Conservation (phyloP, 2,113 vertebrate species). For the Bagarius yarrelli region DNA sequence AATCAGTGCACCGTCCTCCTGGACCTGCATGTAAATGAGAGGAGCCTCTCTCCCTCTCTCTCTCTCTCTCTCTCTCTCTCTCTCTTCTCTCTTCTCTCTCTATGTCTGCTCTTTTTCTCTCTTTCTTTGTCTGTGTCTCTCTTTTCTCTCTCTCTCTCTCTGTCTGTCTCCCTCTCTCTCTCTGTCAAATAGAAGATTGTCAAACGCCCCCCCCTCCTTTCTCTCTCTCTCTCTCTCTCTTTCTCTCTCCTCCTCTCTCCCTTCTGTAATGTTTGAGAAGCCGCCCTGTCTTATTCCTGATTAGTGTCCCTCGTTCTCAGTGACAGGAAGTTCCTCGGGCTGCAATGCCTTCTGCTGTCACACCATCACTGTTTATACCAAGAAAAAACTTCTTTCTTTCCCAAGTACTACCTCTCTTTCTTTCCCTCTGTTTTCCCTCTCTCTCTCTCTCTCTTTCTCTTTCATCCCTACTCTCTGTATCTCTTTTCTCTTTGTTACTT, state of each 20-base stretch:
- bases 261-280: constrained; percentile 64
- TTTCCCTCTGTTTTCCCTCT: constrained; percentile 17
- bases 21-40: constrained; percentile 79
- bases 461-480: constrained; percentile 44
- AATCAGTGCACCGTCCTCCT: constrained; percentile 65
- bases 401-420: constrained; percentile 22
- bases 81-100: neutral
- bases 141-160: neutral
- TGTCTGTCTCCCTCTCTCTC: constrained; percentile 14
- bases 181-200: no score
- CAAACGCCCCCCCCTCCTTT: no score
- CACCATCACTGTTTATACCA: constrained; percentile 56
- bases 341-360: constrained; percentile 69
- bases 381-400: constrained; percentile 53
- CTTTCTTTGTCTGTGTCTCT: neutral
- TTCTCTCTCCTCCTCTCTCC: constrained; percentile 35
- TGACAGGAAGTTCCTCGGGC: constrained; percentile 70
- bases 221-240: no score
- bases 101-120: neutral
- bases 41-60: constrained; percentile 63
- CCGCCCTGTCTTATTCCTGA: constrained; percentile 67
- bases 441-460: constrained; percentile 37
- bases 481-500: constrained; percentile 41
- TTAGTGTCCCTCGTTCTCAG: constrained; percentile 72
- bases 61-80: constrained; percentile 25